These are phyloP conservation scores for Agriopis aurantiaria DNA, from an alignment of 2,888 invertebrate genomes.

Conservation along the genomic window DNA sequence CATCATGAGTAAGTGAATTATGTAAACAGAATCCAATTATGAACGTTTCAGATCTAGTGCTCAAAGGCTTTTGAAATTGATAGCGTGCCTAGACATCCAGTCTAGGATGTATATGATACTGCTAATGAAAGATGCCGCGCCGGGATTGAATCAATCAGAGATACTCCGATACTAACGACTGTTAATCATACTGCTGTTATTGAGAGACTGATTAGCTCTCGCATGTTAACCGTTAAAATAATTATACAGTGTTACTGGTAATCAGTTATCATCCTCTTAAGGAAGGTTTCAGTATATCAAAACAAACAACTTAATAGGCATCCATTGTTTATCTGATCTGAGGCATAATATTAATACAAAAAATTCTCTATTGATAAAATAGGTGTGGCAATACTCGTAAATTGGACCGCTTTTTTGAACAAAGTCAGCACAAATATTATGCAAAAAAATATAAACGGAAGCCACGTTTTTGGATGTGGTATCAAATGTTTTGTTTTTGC, in stretches of 20 bases:
- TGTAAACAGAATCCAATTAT: too few species aligned
- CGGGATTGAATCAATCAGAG: constrained; percentile 10
- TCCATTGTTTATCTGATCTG: too few species aligned
- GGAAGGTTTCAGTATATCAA: too few species aligned
- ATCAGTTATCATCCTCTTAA: too few species aligned
- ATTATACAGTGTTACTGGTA: too few species aligned
- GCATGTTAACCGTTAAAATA: too few species aligned
- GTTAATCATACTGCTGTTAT: background rate
- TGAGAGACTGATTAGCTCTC: background rate
- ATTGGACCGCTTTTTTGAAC: constrained; percentile 3
- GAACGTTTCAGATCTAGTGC: background rate
- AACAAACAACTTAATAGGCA: too few species aligned
- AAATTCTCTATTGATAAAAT: background rate
- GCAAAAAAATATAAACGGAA: constrained; percentile 3
- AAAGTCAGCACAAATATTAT: background rate
- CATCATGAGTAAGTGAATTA: too few species aligned
- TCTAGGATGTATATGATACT: background rate
- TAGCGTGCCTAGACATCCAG: background rate
- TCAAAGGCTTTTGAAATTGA: constrained; percentile 14
- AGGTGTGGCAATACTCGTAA: constrained; percentile 6
- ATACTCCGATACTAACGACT: background rate
- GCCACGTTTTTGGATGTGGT: background rate
- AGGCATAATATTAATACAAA: too few species aligned
- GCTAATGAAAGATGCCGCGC: constrained; percentile 23
- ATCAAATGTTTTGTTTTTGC: constrained; percentile 11